Base-by-base conservation (phyloP, 2,113 vertebrate species). In the Alouatta palliata region DNA sequence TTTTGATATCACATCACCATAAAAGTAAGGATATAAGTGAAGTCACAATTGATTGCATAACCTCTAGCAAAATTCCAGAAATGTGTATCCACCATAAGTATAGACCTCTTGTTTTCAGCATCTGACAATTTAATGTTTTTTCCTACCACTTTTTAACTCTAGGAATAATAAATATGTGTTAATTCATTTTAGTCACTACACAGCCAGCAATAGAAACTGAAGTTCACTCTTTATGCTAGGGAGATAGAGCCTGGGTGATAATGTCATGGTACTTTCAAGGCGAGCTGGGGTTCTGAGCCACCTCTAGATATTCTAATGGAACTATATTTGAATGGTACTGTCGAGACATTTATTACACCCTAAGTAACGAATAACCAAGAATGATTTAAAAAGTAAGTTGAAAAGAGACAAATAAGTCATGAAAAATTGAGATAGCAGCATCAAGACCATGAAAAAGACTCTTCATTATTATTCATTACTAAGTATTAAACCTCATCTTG, bases 401-500 rank as follows among this genome's bases (percentile, higher is more conserved):
- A 92, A 96, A 52, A 70, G 5, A 77, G 49, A 76, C 56, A 95
- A 93, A 76, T 17, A 70, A 87, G 17, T 93, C 54, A 94, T 64
- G 4, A 52, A 80, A 66, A 94, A 92, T 30, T 4, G 25, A 96
- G 1, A 73, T 21, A 45, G 32, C 43, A 93, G 27, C 37, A 92
- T 68, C 61, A 94, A 20, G 21, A 10, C 25, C 76, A 1, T 84
- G 16, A 95, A 96, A 66, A 68, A 83, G 19, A 58, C 4, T 66
- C 47, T 58, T 58, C 21, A 23, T 58, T 23, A 9, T 58, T 58
- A 58, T 83, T 91, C 47, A 76, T 84, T 61, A 52, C 7, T 77
- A 87, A 97, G 45, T 49, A 90, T 76, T 87, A 94, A 90, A 75
- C 9, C 13, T 91, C 32, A 30, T 71, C 96, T 87, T 77, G 20